phyloP scores from a whole-genome alignment of 2,113 vertebrate genomes.

The Chinchilla lanigera region DNA sequence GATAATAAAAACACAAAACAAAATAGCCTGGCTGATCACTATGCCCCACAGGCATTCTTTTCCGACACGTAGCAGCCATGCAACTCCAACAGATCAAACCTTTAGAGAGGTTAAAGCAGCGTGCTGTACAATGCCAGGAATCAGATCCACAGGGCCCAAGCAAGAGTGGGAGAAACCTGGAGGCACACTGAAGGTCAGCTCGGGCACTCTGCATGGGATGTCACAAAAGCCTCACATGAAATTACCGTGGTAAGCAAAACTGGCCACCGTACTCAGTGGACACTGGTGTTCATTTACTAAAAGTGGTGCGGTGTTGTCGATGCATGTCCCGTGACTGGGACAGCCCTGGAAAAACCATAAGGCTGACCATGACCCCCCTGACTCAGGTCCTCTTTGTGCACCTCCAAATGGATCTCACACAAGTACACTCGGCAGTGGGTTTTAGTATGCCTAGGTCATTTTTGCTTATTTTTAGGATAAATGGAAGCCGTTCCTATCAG shows the following conservation, averaged over 20 bases:
- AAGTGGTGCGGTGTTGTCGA: neutral
- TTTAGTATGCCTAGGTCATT: neutral
- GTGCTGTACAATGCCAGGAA: neutral
- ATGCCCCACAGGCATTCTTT: neutral
- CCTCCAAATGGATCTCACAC: neutral
- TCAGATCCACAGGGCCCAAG: neutral
- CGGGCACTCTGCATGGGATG: neutral
- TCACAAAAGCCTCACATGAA: neutral
- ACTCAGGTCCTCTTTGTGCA: neutral
- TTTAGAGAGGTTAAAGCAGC: neutral
- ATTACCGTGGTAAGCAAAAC: neutral
- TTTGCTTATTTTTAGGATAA: neutral
- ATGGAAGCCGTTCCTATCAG: neutral
- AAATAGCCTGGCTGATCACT: neutral
- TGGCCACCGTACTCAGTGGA: neutral
- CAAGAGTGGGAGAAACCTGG: neutral
- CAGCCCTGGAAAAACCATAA: neutral
- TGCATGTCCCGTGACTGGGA: neutral
- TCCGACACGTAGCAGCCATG: neutral
- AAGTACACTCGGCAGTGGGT: neutral
- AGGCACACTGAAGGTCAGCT: neutral
- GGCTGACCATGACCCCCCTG: neutral
- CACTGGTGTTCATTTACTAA: neutral
- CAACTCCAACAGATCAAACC: neutral
- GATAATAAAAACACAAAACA: neutral